phyloP scores from a whole-genome alignment of 2,888 invertebrate species.

The Corbicula japonica region DNA sequence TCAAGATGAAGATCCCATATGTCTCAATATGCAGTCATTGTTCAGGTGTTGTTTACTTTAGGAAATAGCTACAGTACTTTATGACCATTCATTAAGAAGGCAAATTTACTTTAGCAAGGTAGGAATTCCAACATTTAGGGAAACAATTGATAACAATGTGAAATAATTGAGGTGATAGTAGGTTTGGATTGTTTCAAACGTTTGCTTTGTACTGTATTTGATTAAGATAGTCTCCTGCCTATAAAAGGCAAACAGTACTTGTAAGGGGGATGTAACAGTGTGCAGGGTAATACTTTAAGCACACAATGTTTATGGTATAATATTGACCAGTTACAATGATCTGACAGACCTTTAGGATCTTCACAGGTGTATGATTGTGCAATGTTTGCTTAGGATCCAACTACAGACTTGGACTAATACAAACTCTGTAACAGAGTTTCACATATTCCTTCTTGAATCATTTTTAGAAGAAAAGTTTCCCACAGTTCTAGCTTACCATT shows the following conservation, averaged over 20 bases:
- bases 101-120: constrained; percentile 29
- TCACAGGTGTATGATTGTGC: constrained; percentile 9
- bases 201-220: constrained; percentile 11
- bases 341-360: background rate
- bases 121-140: constrained; percentile 7
- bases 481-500: too few species aligned
- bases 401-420: too few species aligned
- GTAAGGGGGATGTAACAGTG: background rate
- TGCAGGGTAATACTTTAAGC: constrained; percentile 1
- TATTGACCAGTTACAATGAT: constrained; percentile 4
- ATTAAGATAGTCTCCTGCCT: background rate
- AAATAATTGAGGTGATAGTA: constrained; percentile 11
- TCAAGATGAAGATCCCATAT: too few species aligned
- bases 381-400: constrained; percentile 14
- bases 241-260: background rate
- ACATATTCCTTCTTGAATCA: too few species aligned
- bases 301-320: constrained; percentile 11
- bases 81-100: constrained; percentile 17
- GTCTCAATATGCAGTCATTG: background rate
- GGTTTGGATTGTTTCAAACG: constrained; percentile 1
- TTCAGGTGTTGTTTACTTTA: constrained; percentile 21
- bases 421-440: too few species aligned
- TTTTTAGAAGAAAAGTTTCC: too few species aligned
- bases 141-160: constrained; percentile 22
- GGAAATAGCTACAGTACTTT: constrained; percentile 32